Base-by-base conservation (phyloP, 92 coral and sea anemone genomes). In the Epizoanthus rinbou region DNA sequence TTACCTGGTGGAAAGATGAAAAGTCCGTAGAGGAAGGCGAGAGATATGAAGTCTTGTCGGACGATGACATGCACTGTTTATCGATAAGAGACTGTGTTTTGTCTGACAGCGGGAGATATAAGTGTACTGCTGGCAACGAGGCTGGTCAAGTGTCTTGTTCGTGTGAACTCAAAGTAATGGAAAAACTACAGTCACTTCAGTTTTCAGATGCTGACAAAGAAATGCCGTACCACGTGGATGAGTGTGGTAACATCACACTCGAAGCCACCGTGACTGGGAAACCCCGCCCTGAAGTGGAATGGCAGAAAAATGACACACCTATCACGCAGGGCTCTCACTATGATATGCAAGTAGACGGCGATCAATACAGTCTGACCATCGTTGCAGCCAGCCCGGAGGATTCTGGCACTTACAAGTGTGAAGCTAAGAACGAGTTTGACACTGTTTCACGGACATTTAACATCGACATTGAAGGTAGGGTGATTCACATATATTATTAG, bases 361-460 rank as follows among this genome's bases (percentile, higher is more conserved):
- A 91, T 24, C 87, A 66, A 75, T 91, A 88, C 82, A 90, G 87
- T 11, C 80, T 97, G 80, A 92, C 92, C 45, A 90, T 97, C 85
- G 76, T 74, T 60, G 97, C 91, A 39, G 98, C 92, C 67, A 79
- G 91, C 62, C 97, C 95, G 35, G 86, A 72, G 14, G 99, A 97
- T 79, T 91, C 97, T 18, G 99, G 99, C 13, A 80, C 85, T 54
- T 97, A 97, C 80, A 97, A 92, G 64, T 97, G 99, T 83, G 83
- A 84, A 54, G 99, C 99, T 84, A 86, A 82, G 76, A 97, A 90
- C 86, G 92, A 90, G 25, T 80, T 84, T 69, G 99, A 98, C 8
- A 85, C 86, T 45, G 91, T 93, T 37, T 88, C 90, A 73, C 89
- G 98, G 92, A 94, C 94, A 18, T 97, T 86, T 81, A 90, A 87